Evolutionary conservation across 2,888 invertebrate species (phyloP).

Genomic region (Empis stercorea): DNA sequence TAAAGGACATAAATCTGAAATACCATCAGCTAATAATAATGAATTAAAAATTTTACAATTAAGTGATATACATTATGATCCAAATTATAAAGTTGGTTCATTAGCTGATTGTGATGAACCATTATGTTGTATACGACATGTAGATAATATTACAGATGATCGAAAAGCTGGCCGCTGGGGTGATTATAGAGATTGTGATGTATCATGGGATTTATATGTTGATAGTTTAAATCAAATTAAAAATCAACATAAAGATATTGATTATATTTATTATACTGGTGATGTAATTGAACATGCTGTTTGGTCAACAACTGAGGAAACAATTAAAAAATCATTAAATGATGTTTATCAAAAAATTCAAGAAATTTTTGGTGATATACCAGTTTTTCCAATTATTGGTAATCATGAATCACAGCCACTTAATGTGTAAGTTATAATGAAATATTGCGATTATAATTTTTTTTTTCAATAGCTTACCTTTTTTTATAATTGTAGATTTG

Average conservation of each 20-base stretch:
- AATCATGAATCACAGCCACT: slow-evolving; percentile 78
- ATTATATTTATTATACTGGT: slow-evolving; percentile 69
- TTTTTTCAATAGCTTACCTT: no score
- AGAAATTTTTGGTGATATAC: slow-evolving; percentile 45
- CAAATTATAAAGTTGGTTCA: slow-evolving; percentile 51
- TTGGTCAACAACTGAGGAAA: slow-evolving; percentile 65
- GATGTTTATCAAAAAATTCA: slow-evolving; percentile 41
- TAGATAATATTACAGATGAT: slow-evolving; percentile 7
- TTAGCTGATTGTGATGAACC: slow-evolving; percentile 62
- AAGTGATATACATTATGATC: slow-evolving; percentile 62
- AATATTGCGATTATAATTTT: no score
- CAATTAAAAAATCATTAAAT: slow-evolving; percentile 46
- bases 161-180: slow-evolving; percentile 65
- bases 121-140: slow-evolving; percentile 54
- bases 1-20: slow-evolving; percentile 17
- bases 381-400: slow-evolving; percentile 57
- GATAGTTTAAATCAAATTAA: slow-evolving; percentile 50
- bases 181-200: slow-evolving; percentile 64
- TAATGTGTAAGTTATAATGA: slow-evolving; percentile 52
- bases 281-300: slow-evolving; percentile 76
- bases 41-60: slow-evolving; percentile 28
- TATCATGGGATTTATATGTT: slow-evolving; percentile 54
- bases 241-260: slow-evolving; percentile 44
- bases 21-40: slow-evolving; percentile 15
- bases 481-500: slow-evolving; percentile 39